Evolutionary conservation across 2,888 invertebrate species (phyloP).

Genomic region (Autographa gamma): DNA sequence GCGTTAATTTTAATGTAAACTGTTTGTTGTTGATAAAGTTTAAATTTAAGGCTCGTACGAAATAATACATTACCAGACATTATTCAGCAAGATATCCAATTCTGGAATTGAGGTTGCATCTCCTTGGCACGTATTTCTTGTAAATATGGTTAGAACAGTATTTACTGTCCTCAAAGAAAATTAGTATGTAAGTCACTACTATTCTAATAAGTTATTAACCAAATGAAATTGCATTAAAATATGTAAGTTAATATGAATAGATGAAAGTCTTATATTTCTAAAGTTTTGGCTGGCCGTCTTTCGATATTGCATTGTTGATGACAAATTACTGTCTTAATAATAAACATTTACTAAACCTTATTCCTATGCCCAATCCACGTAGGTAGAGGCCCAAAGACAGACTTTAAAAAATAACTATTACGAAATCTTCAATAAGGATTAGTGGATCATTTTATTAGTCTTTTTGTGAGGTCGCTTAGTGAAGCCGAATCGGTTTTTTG

Average conservation of each 20-base stretch:
- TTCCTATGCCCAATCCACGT: neutral
- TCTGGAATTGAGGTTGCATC: neutral
- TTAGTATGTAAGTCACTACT: no score
- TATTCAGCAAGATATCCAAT: neutral
- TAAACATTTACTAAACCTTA: no score
- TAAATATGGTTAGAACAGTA: no score
- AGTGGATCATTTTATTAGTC: conserved; percentile 12
- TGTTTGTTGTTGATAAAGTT: neutral
- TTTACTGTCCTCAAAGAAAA: no score
- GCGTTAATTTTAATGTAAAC: conserved; percentile 1
- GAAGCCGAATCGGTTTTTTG: conserved; percentile 68
- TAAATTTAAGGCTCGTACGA: neutral
- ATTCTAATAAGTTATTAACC: no score
- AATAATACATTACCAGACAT: neutral
- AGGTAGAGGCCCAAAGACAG: neutral
- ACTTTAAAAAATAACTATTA: neutral
- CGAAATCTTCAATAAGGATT: conserved; percentile 15
- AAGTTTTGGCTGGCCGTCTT: no score
- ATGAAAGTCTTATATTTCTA: no score
- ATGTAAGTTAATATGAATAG: no score
- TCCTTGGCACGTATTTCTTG: no score
- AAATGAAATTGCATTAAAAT: no score
- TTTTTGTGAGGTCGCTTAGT: conserved; percentile 39
- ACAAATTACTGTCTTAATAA: no score
- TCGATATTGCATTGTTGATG: no score